Evolutionary conservation across 2,888 invertebrate genomes (phyloP).

Genomic region (Drosophila nigricruria): DNA sequence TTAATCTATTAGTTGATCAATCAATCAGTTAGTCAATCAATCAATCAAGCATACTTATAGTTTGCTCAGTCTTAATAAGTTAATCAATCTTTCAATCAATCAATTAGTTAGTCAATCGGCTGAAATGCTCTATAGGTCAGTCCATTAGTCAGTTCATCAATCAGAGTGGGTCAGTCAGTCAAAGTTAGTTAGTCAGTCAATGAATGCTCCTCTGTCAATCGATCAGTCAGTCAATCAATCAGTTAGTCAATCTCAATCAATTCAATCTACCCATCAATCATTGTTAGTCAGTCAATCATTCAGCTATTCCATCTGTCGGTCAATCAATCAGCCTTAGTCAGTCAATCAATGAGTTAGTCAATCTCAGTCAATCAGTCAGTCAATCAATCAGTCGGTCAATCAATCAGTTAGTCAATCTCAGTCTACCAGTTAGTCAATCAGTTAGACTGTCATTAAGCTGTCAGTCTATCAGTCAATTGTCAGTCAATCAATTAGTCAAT

Average conservation of each 20-base stretch:
- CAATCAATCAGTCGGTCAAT: neutral
- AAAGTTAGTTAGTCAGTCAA: neutral
- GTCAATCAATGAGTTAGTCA: neutral
- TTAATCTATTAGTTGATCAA: too few relatives aligned
- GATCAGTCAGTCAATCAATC: neutral
- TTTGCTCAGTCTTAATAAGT: too few relatives aligned
- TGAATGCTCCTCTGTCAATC: neutral
- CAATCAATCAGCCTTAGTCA: neutral
- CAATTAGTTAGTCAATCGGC: neutral
- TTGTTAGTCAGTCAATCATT: neutral
- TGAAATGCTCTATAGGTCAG: too few relatives aligned
- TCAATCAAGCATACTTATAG: too few relatives aligned
- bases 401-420: neutral
- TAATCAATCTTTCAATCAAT: neutral
- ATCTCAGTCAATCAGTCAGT: too few relatives aligned
- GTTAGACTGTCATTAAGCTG: too few relatives aligned
- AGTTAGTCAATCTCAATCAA: neutral
- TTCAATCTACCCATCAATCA: neutral
- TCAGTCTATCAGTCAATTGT: neutral
- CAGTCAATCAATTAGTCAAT: neutral
- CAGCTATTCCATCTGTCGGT: too few relatives aligned
- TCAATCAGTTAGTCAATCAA: too few relatives aligned
- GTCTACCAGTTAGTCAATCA: neutral
- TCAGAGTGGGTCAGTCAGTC: neutral
- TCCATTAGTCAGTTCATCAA: neutral